Base-by-base conservation (phyloP, 2,797 vertebrate genomes). In the Hybognathus amarus region DNA sequence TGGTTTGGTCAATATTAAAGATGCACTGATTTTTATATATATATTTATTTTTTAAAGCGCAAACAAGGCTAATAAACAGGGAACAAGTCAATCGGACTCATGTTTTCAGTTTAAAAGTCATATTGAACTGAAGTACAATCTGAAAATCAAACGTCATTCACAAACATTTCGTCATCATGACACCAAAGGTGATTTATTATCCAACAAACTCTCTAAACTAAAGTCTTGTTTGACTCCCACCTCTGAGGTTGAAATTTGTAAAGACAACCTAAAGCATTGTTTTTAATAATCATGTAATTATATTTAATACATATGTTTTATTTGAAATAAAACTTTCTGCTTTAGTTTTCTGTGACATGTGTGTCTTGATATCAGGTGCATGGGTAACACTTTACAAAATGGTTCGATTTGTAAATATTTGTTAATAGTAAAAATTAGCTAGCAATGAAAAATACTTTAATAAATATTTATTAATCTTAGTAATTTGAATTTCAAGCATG, bases 211-310 rank as follows among this genome's bases (percentile, higher is more conserved):
- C 54, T 17, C 54, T 8, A 18, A 76, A 59, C 54, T 17, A 18
- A 76, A 59, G 54, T 15, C 13, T 67, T 52, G 45, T 79, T 79
- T 47, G 40, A 79, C 30, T 67, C 18, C 77, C 30, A 67, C 45
- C 27, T 36, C n/a, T 36, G 77, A 33, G 61, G 61, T 20, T 36
- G 11, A 52, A 36, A 67, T 50, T 45, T 18, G 74, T 76, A 61
- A 76, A 59, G 6, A 42, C 74, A 76, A 17, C 22, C 18, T 3
- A 12, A 63, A 27, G 6, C 59, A 7, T 27, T 15, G 1, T 61
- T 12, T 61, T 27, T 27, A 27, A 12, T 12, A 59, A 59, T n/a
- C 2, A 45, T 30, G 10, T 22, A 12, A 5, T 77, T 33, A 13
- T 12, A 1, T 52, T 70, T 10, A 12, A 47, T 27, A 18, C 1